phyloP scores from a whole-genome alignment of 2,113 vertebrate genomes.

The Globicephala melas region DNA sequence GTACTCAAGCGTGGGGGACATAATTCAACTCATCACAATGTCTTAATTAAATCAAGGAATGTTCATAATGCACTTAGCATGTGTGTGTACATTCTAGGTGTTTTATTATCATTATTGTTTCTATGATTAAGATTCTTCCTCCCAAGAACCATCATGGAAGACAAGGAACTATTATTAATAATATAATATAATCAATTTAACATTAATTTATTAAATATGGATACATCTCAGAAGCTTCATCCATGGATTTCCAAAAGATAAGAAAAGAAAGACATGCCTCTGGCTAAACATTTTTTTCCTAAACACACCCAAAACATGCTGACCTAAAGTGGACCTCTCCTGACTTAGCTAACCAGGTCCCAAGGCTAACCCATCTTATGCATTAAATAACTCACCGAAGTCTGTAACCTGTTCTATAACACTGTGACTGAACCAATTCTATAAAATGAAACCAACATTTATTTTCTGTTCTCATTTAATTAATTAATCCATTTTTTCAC shows the following conservation, averaged over 20 bases:
- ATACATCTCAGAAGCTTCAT: not conserved
- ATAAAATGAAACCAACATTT: not conserved
- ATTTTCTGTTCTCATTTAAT: not conserved
- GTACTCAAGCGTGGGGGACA: not conserved
- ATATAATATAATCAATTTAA: too few relatives aligned
- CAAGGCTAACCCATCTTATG: not conserved
- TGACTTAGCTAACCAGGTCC: not conserved
- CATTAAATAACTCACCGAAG: not conserved
- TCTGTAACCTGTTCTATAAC: not conserved
- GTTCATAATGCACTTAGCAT: not conserved
- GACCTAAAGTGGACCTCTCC: not conserved
- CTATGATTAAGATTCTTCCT: not conserved
- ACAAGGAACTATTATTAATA: not conserved
- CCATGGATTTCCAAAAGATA: not conserved
- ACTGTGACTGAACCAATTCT: not conserved
- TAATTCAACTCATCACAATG: not conserved
- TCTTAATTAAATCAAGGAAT: not conserved
- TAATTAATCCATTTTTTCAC: not conserved
- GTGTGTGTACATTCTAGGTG: not conserved
- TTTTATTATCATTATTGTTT: not conserved
- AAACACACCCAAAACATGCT: not conserved
- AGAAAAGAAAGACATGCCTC: not conserved
- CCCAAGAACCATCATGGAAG: not conserved
- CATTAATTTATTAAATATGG: too few relatives aligned
- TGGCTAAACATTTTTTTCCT: not conserved